Evolutionary conservation across 2,113 vertebrate species (phyloP).

Genomic region (Tragelaphus strepsiceros): DNA sequence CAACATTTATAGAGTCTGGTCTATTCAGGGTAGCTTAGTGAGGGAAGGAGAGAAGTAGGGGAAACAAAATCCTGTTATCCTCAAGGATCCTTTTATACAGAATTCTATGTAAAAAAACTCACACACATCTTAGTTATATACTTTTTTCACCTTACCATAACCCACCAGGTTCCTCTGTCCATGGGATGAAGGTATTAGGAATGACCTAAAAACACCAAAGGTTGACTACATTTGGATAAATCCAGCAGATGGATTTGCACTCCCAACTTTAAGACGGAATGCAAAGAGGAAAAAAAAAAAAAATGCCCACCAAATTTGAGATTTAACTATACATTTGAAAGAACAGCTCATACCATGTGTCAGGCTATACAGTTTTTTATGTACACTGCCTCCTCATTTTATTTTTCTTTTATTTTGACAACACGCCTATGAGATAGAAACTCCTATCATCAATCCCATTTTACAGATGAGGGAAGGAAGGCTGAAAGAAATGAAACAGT

Average conservation of each 20-base stretch:
- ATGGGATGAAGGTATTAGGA: not conserved
- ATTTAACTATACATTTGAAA: not conserved
- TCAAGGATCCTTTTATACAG: not conserved
- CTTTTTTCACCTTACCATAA: not conserved
- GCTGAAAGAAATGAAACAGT: not conserved
- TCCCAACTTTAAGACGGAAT: not conserved
- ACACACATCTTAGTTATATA: not conserved
- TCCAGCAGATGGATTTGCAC: not conserved
- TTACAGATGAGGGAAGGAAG: not conserved
- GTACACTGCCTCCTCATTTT: not conserved
- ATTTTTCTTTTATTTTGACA: not conserved
- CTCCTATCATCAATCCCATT: not conserved
- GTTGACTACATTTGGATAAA: not conserved
- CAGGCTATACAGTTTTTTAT: not conserved
- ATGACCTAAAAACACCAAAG: not conserved
- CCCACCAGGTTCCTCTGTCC: not conserved
- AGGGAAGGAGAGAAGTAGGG: not conserved
- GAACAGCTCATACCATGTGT: not conserved
- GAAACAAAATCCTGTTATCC: not conserved
- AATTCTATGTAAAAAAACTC: not conserved
- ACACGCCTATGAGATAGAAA: not conserved
- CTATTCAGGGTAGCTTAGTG: not conserved
- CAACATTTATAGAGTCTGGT: not conserved
- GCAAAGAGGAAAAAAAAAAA: not conserved
- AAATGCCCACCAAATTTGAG: not conserved